A percentile compares a stretch with the other conserved stretches of the same genome.
Conservation (phyloP, 1,140 invertebrate species). For the Prorops nasuta region DNA sequence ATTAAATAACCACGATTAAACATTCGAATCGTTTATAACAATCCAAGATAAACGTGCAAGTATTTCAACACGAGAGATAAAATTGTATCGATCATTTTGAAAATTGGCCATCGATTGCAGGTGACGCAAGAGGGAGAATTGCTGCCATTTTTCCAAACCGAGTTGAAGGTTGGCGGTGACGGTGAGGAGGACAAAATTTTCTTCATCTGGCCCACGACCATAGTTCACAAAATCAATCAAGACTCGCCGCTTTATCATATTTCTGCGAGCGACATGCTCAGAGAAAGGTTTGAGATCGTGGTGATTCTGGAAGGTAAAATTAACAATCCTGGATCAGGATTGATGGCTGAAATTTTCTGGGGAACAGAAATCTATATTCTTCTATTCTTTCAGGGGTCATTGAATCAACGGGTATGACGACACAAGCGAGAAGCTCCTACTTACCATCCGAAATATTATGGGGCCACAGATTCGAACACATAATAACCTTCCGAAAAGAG, state of each 20-base stretch:
- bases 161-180: conserved; percentile 80
- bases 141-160: conserved; percentile 80
- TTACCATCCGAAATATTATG: conserved; percentile 90
- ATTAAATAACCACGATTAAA: too few relatives aligned
- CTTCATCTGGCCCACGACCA: conserved; percentile 93
- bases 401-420: conserved; percentile 87
- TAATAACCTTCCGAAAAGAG: conserved; percentile 90
- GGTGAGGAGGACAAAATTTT: conserved; percentile 82
- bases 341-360: too few relatives aligned
- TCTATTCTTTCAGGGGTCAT: conserved; percentile 56
- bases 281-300: conserved; percentile 92
- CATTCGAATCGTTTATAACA: too few relatives aligned
- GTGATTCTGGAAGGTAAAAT: conserved; percentile 88
- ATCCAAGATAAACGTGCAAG: too few relatives aligned
- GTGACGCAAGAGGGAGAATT: conserved; percentile 87
- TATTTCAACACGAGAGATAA: too few relatives aligned
- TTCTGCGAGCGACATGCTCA: conserved; percentile 81
- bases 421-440: conserved; percentile 87
- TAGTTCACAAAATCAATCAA: conserved; percentile 81
- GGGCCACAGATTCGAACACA: conserved; percentile 87
- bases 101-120: too few relatives aligned
- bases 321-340: too few relatives aligned
- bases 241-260: conserved; percentile 84
- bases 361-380: background rate
- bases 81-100: too few relatives aligned